Evolutionary conservation across 1,140 invertebrate species (phyloP).

Genomic region (Tribolium castaneum): DNA sequence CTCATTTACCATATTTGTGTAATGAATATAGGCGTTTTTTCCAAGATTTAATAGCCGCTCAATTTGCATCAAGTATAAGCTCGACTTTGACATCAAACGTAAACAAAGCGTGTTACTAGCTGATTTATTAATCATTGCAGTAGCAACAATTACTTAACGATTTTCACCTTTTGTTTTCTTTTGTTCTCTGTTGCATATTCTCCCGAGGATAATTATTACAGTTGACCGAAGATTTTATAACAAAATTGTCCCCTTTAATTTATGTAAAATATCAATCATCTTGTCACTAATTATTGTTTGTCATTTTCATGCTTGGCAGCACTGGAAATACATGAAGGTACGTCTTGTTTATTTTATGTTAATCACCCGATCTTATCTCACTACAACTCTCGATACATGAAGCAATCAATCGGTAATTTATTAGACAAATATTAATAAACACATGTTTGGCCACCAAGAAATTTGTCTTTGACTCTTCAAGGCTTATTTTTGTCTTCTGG

Average conservation of each 20-base stretch:
- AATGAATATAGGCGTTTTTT: background rate
- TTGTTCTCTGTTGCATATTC: background rate
- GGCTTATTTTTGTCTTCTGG: background rate
- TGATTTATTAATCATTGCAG: background rate
- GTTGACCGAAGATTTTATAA: background rate
- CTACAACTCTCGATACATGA: background rate
- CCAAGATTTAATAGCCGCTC: background rate
- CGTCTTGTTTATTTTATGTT: constrained; percentile 60
- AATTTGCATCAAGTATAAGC: background rate
- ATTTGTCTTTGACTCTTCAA: background rate
- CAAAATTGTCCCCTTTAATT: constrained; percentile 12
- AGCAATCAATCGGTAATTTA: background rate
- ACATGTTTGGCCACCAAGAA: background rate
- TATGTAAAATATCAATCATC: constrained; percentile 36
- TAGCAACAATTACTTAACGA: background rate
- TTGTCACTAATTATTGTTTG: constrained; percentile 41
- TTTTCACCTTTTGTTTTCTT: background rate
- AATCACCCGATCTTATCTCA: background rate
- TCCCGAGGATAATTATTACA: background rate
- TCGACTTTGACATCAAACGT: background rate
- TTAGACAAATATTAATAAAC: background rate
- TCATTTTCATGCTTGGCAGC: constrained; percentile 71
- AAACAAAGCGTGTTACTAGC: background rate
- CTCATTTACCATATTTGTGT: no score
- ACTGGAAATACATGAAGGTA: constrained; percentile 87